Evolutionary conservation across 2,113 vertebrate genomes (phyloP), one percentile per base, ranked within the genome.

Genomic region (Elachura formosa): DNA sequence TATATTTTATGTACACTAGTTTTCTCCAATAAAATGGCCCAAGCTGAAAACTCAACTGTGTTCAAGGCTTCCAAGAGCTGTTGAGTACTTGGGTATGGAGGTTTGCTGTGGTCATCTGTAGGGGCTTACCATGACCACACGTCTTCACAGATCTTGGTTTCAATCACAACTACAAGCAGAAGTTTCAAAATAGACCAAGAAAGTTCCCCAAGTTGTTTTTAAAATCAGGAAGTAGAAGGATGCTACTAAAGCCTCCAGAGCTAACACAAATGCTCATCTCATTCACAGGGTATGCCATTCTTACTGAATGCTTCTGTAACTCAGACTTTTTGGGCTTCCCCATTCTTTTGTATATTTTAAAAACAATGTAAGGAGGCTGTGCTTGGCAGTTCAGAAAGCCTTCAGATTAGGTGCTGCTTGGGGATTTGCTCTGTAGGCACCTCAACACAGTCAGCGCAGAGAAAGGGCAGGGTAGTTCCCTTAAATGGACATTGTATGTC

Each of bases 181-280:
- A 96, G 92, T 90, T 96, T 54, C 76, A 93, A 77, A 95, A 93
- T 61, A 94, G 61, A 41, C 71, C 59, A 68, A 84, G 22, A 76
- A 91, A 67, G 10, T 77, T 93, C 54, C 85, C 41, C 46, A 64
- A 67, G 64, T 20, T 26, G 28, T 63, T 96, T 85, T 73, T 87
- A 48, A 95, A 96, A 75, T 55, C 29, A 49, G 84, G 76, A 96
- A 94, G 75, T 54, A 84, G 72, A 92, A 85, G n/a, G 78, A 64
- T 61, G 18, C 56, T 86, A 41, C 12, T 68, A 46, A 87, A 74
- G 51, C 34, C 17, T 76, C 41, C 71, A 55, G 58, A 72, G 24
- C 28, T 92, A 46, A 63, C 38, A 76, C 15, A 72, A 76, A 48
- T 29, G 21, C 26, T 46, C 26, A 36, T 22, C 49, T 76, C 78